These are phyloP conservation scores for Orchestes rusci DNA, from an alignment of 2,888 invertebrate species.

Conservation along the genomic window DNA sequence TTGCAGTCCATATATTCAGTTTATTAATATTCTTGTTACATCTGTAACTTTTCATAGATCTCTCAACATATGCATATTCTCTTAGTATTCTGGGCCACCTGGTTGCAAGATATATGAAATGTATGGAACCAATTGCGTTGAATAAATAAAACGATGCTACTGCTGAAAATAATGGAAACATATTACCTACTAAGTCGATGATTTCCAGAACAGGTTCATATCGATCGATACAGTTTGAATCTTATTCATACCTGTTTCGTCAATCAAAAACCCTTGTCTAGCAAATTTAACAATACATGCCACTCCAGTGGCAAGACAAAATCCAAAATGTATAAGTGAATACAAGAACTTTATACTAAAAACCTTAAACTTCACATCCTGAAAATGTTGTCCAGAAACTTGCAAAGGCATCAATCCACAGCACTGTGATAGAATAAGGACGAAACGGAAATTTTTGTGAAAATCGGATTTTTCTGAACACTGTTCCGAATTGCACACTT, in stretches of 20 bases:
- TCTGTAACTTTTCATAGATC: conserved; percentile 34
- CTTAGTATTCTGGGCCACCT: conserved; percentile 33
- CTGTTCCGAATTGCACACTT: too few relatives aligned
- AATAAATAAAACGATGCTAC: conserved; percentile 35
- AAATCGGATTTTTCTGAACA: too few relatives aligned
- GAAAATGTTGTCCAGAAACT: conserved; percentile 26
- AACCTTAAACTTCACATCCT: conserved; percentile 33
- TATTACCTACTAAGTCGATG: conserved; percentile 1
- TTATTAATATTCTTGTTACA: conserved; percentile 30
- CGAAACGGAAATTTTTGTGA: conserved; percentile 33
- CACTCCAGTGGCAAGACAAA: conserved; percentile 28
- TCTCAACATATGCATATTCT: conserved; percentile 38
- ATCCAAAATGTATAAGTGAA: conserved; percentile 30
- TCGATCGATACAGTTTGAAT: too few relatives aligned
- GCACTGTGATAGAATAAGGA: conserved; percentile 33
- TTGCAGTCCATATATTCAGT: conserved; percentile 34
- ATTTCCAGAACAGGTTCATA: too few relatives aligned
- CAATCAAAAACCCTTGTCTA: conserved; percentile 32
- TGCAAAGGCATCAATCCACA: conserved; percentile 37
- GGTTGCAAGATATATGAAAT: conserved; percentile 32
- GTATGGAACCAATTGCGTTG: conserved; percentile 31
- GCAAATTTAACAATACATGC: conserved; percentile 34
- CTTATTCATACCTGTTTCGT: conserved; percentile 33
- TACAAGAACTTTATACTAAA: conserved; percentile 30
- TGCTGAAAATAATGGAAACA: conserved; percentile 31